Evolutionary conservation across 2,888 invertebrate species (phyloP), one percentile per base, ranked within the genome.

Genomic region (Synergus gifuensis): DNA sequence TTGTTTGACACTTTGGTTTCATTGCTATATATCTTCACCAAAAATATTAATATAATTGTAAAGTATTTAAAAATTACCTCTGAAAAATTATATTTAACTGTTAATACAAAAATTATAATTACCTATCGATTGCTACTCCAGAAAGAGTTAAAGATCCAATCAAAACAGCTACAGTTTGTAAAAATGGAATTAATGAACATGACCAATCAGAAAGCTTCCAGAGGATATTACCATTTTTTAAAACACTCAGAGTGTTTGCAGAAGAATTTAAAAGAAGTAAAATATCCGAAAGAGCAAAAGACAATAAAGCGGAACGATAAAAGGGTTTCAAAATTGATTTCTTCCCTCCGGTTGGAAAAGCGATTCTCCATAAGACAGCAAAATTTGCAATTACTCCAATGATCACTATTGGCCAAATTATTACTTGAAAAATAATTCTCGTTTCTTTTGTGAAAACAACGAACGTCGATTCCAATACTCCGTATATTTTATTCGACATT

Each of bases 41-140:
- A 79, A 80, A 79, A 62, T 63, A 49, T 2, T 16, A 49, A 49
- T 16, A 49, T 36, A n/a, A 63, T 36, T 12, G 12, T 28, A 28
- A 63, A 14, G 5, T 28, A 36, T 28, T 16, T 28, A 28, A 28
- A 28, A 28, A 28, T 28, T 28, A 28, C 28, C 28, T 28, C 28
- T 28, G 28, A 2, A 28, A 22, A 28, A 28, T 28, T 28, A 3
- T 28, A 28, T 28, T 28, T 28, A 28, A 28, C 28, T 28, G 5
- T 2, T 76, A 54, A 69, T 1, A 94, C 92, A 62, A 7, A 4
- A 16, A 49, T 93, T 93, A 28, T 88, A 92, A 90, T 83, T 94
- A 94, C 76, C 94, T 92, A 86, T 95, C 94, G 76, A 94, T 82
- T 3, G 94, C 94, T 28, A 95, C 94, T 18, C 93, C 92, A 14